Evolutionary conservation across 1,140 invertebrate genomes (phyloP), one percentile per base, ranked within the genome.

Genomic region (Aphelenchoides avenae): DNA sequence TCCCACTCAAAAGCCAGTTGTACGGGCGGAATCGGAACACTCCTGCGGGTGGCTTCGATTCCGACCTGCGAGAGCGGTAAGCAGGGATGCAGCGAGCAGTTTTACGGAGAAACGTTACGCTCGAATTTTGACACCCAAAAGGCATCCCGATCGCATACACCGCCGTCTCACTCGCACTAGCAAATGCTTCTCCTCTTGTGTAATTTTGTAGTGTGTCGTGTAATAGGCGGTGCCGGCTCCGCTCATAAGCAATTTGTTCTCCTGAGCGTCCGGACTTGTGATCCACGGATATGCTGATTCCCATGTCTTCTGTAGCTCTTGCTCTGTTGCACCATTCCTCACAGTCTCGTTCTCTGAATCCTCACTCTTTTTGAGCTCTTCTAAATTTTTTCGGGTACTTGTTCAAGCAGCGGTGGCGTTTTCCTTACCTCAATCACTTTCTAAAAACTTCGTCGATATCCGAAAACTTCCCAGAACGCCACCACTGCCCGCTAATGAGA

Each of bases 171-270:
- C 26, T 18, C 9, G 24, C 9, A 11, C 18, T 57, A 13, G 33
- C n/a, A 29, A 55, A 58, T 30, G 15, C 6, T 55, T 58, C 24
- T n/a, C 51, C 20, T 22, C 26, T 57, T 34, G 27, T 47, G 27
- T 53, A 20, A 47, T 29, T 4, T 27, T 34, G 30, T 24, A n/a
- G n/a, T n/a, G n/a, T n/a, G 20, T 3, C 26, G 39, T 41, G 39
- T 41, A 41, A 41, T 7, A 41, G 20, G 3, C 20, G 27, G 7
- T 22, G 3, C 3, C 26, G 41, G 41, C 24, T 53, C 41, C 40
- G 52, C 52, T 53, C 52, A 26, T 53, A 53, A 53, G 22, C 26
- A 53, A 53, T 53, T 53, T 53, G 52, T 52, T 53, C 39, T 47
- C 39, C 33, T 53, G 52, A 53, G 52, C 47, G 40, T 27, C 18